Evolutionary conservation across 2,888 invertebrate genomes (phyloP), one percentile per base, ranked within the genome.

Genomic region (Azorinus chamasolen): DNA sequence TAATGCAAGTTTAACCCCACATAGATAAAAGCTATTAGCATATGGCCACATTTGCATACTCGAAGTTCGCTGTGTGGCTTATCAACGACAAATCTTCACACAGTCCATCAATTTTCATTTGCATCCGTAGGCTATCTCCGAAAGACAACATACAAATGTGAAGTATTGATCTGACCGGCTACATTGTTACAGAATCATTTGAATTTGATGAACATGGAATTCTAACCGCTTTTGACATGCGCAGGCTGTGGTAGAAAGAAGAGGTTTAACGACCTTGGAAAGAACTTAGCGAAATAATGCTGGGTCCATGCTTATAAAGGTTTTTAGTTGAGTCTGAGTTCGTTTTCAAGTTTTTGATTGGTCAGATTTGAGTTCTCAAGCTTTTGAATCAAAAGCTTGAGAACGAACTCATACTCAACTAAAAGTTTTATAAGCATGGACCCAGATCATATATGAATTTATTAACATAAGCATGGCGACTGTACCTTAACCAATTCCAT

Each of bases 71-170:
- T 50, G 32, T 25, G 48, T 32, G 51, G 53, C 37, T 39, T 68
- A 74, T 74, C 74, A 71, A 32, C 24, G 8, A 14, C 27, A 54
- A n/a, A 79, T 79, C 79, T 48, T 39, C 57, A 48, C 63, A 79
- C 68, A 63, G 71, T 58, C 74, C 76, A 77, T 75, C 74, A 79
- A 79, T 62, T 79, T 74, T 71, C 79, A 74, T 79, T 79, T 71
- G 74, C 63, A 71, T 53, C 62, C 27, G 18, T 62, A 55, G 66
- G 66, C 71, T 77, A 71, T 77, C 76, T 63, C 48, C 39, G 63
- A 61, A 57, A 61, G 57, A 53, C 53, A 58, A 51, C 48, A 62
- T 65, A 70, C 70, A 76, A 76, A 69, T 76, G 61, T 39, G 65
- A 50, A 32, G 43, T 54, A 70, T 70, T 65, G 76, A 76, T 76